Evolutionary conservation across 1,140 invertebrate species (phyloP).

Genomic region (Zaprionus taronus): DNA sequence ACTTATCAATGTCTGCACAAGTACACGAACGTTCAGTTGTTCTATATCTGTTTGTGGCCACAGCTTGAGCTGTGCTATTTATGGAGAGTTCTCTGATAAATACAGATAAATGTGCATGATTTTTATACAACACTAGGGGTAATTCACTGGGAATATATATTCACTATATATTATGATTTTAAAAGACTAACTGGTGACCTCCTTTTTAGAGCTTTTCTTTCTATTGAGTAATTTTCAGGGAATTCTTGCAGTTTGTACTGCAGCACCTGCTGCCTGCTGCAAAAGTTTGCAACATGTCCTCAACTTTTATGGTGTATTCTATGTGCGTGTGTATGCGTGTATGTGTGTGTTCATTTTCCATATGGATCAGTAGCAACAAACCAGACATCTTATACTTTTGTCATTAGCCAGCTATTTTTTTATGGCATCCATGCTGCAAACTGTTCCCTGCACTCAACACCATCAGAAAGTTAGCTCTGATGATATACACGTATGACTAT

Average conservation of each 20-base stretch:
- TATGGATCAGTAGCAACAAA: constrained; percentile 60
- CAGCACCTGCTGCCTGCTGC: constrained; percentile 30
- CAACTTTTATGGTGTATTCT: constrained; percentile 37
- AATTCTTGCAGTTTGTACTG: neutral
- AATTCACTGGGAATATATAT: neutral
- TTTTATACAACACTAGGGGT: constrained; percentile 5
- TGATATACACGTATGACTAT: neutral
- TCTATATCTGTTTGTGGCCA: neutral
- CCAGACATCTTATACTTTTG: constrained; percentile 67
- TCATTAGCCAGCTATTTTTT: constrained; percentile 66
- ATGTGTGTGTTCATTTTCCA: constrained; percentile 42
- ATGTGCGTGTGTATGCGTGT: constrained; percentile 8
- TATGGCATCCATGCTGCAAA: constrained; percentile 33
- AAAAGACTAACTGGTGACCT: neutral
- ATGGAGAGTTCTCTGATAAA: neutral
- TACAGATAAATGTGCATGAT: constrained; percentile 12
- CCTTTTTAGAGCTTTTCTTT: constrained; percentile 1
- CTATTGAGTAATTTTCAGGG: neutral
- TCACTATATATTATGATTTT: neutral
- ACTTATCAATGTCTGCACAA: constrained; percentile 16
- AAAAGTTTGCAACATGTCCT: constrained; percentile 47
- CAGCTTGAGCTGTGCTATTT: constrained; percentile 5
- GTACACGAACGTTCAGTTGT: neutral
- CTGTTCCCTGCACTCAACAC: neutral
- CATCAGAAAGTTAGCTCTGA: constrained; percentile 37